Percentiles rank a stretch among this genome's conserved stretches.
These are phyloP conservation scores for Cyclura pinguis DNA, from an alignment of 2,797 vertebrate species.

Conservation along the genomic window DNA sequence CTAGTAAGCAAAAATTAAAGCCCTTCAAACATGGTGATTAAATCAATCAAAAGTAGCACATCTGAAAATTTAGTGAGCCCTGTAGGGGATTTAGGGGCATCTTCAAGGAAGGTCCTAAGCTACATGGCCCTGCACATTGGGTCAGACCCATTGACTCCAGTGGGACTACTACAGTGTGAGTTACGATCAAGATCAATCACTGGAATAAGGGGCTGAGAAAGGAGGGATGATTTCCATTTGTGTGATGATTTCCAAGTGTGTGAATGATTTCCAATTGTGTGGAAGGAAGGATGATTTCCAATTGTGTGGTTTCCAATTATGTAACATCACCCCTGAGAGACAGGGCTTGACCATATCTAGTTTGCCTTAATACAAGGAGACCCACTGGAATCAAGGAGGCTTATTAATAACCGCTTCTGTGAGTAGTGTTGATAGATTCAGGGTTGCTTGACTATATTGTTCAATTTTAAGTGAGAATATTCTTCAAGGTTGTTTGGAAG, in stretches of 20 bases:
- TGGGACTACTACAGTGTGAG: neutral
- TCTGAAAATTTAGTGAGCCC: neutral
- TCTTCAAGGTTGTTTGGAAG: no score
- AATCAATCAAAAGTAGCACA: neutral
- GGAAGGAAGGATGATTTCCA: neutral
- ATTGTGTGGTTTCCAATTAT: no score
- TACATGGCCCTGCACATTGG: no score
- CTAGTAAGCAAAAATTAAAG: neutral
- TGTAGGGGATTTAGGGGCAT: neutral
- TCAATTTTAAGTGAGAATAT: neutral
- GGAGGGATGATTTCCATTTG: neutral
- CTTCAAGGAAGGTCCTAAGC: neutral
- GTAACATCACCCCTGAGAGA: neutral
- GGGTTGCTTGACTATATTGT: no score
- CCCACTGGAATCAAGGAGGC: no score
- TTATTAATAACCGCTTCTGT: no score
- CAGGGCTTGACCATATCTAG: no score
- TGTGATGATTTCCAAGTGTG: no score
- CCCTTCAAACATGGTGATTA: slow-evolving; percentile 6
- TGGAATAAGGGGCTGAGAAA: no score
- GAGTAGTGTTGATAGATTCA: neutral
- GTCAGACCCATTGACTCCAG: neutral
- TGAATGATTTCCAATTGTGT: neutral
- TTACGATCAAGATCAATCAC: neutral
- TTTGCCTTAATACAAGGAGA: no score